A percentile compares a stretch with the other conserved stretches of the same genome.
Conservation (phyloP, 2,888 invertebrate genomes). For the Labia minor region DNA sequence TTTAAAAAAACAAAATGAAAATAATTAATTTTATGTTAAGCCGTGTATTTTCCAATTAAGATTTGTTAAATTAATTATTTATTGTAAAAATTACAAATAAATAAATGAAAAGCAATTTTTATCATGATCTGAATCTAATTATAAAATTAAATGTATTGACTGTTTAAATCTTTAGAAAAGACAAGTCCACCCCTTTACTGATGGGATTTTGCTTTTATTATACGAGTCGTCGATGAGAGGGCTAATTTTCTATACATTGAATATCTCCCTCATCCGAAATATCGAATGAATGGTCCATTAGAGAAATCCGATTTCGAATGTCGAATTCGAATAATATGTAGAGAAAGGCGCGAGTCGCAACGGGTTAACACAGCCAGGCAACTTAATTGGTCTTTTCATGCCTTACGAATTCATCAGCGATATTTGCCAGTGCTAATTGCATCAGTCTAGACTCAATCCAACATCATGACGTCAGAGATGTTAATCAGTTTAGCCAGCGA, state of each 20-base stretch:
- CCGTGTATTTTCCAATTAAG: too few species aligned
- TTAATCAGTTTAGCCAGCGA: conserved; percentile 1
- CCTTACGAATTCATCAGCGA: conserved; percentile 5
- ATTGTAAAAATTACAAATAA: too few species aligned
- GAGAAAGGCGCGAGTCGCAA: background rate
- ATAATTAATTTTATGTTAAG: too few species aligned
- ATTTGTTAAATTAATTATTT: too few species aligned
- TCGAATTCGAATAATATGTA: background rate
- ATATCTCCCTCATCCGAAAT: background rate
- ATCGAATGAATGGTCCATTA: background rate
- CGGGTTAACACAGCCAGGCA: background rate
- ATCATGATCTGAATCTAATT: background rate
- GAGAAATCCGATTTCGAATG: conserved; percentile 1
- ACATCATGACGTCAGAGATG: background rate
- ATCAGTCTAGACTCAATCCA: background rate
- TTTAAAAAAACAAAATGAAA: too few species aligned
- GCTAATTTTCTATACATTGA: conserved; percentile 1
- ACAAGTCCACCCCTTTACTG: background rate
- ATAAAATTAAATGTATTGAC: background rate
- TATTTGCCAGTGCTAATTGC: conserved; percentile 6
- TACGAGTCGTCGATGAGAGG: background rate
- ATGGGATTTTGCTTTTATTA: background rate
- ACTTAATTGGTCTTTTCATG: conserved; percentile 13
- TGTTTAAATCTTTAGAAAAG: background rate
- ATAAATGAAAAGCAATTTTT: background rate